These are phyloP conservation scores for Stichodactyla helianthus DNA, from an alignment of 64 coral and sea anemone species.

Conservation along the genomic window DNA sequence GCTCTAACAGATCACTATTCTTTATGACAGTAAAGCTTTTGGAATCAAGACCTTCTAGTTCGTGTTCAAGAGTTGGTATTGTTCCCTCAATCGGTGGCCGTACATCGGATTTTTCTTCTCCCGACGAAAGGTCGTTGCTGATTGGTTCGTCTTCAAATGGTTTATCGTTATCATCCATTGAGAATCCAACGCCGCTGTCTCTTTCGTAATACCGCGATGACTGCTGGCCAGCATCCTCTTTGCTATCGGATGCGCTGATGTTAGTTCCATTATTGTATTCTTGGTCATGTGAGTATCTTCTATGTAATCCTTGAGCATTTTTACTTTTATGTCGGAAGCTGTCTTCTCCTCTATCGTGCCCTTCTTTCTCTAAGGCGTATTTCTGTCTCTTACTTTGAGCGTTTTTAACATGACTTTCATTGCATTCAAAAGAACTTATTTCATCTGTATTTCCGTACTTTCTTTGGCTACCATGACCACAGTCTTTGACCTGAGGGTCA, in stretches of 20 bases:
- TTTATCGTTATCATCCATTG: slow-evolving; percentile 66
- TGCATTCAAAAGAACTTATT: background rate
- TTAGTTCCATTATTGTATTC: background rate
- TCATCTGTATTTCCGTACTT: background rate
- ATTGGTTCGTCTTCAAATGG: slow-evolving; percentile 4
- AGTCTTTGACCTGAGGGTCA: background rate
- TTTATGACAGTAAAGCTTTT: slow-evolving; percentile 9
- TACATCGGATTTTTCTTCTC: background rate
- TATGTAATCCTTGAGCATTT: background rate
- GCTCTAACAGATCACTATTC: slow-evolving; percentile 50
- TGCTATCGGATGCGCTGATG: background rate
- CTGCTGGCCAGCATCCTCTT: slow-evolving; percentile 28
- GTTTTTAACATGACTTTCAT: background rate
- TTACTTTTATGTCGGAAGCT: background rate
- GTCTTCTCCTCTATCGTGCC: slow-evolving; percentile 8
- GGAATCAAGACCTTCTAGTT: background rate
- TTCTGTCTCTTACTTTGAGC: background rate
- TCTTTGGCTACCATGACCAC: background rate
- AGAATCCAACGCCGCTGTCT: slow-evolving; percentile 77
- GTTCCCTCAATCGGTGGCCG: slow-evolving; percentile 22
- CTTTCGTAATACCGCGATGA: slow-evolving; percentile 19
- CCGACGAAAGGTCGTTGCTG: slow-evolving; percentile 16
- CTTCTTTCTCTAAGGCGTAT: background rate
- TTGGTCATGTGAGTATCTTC: background rate
- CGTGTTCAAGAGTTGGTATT: background rate